Conservation (phyloP, 2,888 invertebrate species). For the Galerucella nymphaeae region DNA sequence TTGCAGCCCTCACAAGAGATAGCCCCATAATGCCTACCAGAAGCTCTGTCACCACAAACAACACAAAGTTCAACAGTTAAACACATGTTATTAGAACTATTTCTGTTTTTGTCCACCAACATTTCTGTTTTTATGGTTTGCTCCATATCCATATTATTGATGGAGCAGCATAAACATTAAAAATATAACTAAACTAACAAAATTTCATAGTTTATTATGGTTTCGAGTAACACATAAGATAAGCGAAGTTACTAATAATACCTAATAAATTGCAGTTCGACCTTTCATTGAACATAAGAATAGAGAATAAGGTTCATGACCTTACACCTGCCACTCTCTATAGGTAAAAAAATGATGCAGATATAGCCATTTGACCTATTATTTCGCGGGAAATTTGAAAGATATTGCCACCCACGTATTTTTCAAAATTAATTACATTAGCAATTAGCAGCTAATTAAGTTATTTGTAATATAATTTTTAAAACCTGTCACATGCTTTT, state of each 20-base stretch:
- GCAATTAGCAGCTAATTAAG: background rate
- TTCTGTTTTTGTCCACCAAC: conserved; percentile 60
- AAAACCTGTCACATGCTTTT: no score
- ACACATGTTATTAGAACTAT: conserved; percentile 65
- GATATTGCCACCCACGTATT: background rate
- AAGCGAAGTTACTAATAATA: conserved; percentile 13
- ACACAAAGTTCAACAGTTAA: conserved; percentile 88
- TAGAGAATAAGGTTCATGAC: conserved; percentile 62
- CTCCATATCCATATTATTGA: conserved; percentile 57
- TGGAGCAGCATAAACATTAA: conserved; percentile 32
- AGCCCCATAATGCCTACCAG: conserved; percentile 95
- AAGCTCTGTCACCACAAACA: conserved; percentile 95
- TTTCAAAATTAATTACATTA: background rate
- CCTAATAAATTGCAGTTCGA: conserved; percentile 39
- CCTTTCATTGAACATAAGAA: conserved; percentile 59
- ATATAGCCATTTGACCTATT: conserved; percentile 54
- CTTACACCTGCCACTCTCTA: conserved; percentile 65
- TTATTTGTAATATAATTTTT: background rate
- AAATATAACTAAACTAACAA: conserved; percentile 17
- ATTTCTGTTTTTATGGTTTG: conserved; percentile 61
- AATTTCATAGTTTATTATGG: conserved; percentile 16
- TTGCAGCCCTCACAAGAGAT: conserved; percentile 97
- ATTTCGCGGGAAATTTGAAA: conserved; percentile 42
- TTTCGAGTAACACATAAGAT: conserved; percentile 23
- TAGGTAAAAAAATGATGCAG: conserved; percentile 61